Base-by-base conservation (phyloP, 2,113 vertebrate genomes). In the Camelus bactrianus region DNA sequence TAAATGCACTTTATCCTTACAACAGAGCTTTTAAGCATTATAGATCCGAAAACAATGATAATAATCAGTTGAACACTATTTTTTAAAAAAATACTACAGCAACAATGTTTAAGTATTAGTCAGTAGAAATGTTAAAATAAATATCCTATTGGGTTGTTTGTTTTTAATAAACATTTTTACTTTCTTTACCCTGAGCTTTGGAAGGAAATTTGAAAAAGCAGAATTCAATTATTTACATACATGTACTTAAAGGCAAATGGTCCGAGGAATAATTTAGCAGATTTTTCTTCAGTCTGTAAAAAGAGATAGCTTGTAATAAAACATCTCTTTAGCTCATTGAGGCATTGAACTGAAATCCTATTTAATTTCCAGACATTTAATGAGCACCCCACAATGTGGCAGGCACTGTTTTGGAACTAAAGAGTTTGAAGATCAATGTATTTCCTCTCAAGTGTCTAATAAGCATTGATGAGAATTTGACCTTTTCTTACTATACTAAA, bases 21-120 rank as follows among this genome's bases (percentile, higher is more conserved):
- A 56, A 76, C 3, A 60, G 35, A 86, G 15, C 3, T 83, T 95
- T 93, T 65, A 90, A 94, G 28, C 42, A 70, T 62, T 93, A 87
- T 17, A 81, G 38, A 84, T 52, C 24, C 12, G 19, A 64, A 94
- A 90, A 75, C n/a, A 92, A 73, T 87, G 70, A 58, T 28, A 93
- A 93, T 38, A 85, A 72, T 19, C 8, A 93, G 42, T 28, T 89
- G 72, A 91, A 73, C 11, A 80, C 5, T 50, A 26, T 88, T 38
- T n/a, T n/a, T n/a, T n/a, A n/a, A n/a, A n/a, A n/a, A n/a, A 93
- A 88, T 64, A 38, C 12, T 69, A n/a, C 10, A 91, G 80, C 17
- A 84, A 77, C 58, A 93, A 88, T 32, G 35, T 90, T 94, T 85
- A 96, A 65, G 28, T 81, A 85, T 93, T 62, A 95, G 42, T 89